Evolutionary conservation across 2,797 vertebrate species (phyloP).

Genomic region (Clarias pachynema): DNA sequence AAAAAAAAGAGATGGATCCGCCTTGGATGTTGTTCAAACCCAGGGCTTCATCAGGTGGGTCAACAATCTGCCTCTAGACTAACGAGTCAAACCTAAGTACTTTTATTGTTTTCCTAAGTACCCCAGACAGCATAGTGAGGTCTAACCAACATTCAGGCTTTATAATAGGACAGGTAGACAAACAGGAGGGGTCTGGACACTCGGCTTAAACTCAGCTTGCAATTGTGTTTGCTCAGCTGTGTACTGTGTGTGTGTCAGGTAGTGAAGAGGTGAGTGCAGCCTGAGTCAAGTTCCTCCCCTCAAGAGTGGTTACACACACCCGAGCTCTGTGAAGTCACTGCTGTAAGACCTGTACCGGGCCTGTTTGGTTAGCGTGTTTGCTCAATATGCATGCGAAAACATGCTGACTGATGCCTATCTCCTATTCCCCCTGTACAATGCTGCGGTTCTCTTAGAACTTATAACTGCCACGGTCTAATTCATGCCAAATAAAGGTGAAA

Average conservation of each 20-base stretch:
- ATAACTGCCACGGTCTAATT: constrained; percentile 19
- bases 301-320: constrained; percentile 31
- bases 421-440: constrained; percentile 63
- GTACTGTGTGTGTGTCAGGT: constrained; percentile 35
- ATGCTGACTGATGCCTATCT: constrained; percentile 68
- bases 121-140: background rate
- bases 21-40: background rate
- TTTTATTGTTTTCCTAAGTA: background rate
- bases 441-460: constrained; percentile 27
- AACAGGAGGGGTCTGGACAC: constrained; percentile 44
- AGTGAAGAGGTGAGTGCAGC: constrained; percentile 21
- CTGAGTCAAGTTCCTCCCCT: constrained; percentile 30
- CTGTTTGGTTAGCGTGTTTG: constrained; percentile 67
- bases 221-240: constrained; percentile 52
- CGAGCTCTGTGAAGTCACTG: constrained; percentile 16
- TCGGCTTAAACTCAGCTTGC: constrained; percentile 33
- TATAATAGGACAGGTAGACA: constrained; percentile 49
- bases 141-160: constrained; percentile 46
- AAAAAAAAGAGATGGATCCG: too few relatives aligned
- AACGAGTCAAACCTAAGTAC: background rate
- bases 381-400: constrained; percentile 68
- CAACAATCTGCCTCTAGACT: background rate
- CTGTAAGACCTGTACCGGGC: constrained; percentile 49
- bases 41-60: background rate
- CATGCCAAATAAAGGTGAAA: constrained; percentile 26